Evolutionary conservation across 2,888 invertebrate species (phyloP).

Genomic region (Argyresthia goedartella): DNA sequence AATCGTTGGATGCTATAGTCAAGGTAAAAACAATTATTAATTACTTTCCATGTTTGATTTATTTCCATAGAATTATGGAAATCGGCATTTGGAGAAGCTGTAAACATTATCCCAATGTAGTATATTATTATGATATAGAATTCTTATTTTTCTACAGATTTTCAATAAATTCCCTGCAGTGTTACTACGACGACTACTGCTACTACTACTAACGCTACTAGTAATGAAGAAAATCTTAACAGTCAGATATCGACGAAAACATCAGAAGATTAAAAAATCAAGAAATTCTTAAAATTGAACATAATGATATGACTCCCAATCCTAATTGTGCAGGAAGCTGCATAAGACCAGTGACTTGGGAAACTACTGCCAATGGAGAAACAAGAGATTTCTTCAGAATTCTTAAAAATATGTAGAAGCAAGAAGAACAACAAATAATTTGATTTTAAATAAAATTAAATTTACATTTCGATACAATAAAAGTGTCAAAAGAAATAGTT

Average conservation of each 20-base stretch:
- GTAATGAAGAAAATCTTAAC: no score
- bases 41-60: not conserved
- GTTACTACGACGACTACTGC: not conserved
- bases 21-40: not conserved
- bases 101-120: no score
- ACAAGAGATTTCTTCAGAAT: conserved; percentile 35
- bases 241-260: no score
- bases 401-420: not conserved
- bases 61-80: no score
- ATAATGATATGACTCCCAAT: not conserved
- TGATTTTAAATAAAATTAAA: no score
- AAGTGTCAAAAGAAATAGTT: no score
- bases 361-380: conserved; percentile 21
- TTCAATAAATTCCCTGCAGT: no score
- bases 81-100: no score
- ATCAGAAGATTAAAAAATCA: not conserved
- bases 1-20: not conserved
- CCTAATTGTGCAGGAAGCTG: not conserved
- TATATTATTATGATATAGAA: no score
- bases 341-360: not conserved
- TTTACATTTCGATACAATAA: no score
- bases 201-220: not conserved
- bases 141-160: no score
- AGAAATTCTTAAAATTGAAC: not conserved
- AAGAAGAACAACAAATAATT: no score